Conservation (phyloP, 2,113 vertebrate species). For the Rhinolophus sinicus region DNA sequence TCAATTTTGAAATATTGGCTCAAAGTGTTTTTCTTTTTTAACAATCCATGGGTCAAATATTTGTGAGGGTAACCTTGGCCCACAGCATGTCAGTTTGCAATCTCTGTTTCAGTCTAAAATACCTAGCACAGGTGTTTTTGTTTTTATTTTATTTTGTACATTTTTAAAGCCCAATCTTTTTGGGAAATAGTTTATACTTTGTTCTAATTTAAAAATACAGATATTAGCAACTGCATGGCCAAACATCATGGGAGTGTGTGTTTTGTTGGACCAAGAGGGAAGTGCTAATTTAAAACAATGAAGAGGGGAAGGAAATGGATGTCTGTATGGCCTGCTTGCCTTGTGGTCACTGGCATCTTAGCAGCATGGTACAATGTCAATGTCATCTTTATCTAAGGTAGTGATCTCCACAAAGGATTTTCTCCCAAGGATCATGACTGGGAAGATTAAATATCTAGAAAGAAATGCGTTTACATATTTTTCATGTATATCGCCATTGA, state of each 20-base stretch:
- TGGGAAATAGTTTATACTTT: not conserved
- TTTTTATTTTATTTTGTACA: not conserved
- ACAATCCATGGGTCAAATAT: not conserved
- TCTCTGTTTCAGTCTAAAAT: not conserved
- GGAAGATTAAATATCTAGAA: conserved; percentile 13
- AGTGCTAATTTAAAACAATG: not conserved
- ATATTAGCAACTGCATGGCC: not conserved
- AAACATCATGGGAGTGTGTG: not conserved
- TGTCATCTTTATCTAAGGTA: not conserved
- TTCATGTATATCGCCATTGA: not conserved
- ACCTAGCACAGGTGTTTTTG: not conserved
- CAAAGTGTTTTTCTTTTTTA: not conserved
- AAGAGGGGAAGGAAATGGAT: not conserved
- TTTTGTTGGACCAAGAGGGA: not conserved
- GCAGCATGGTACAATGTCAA: not conserved
- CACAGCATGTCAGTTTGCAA: not conserved
- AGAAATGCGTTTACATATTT: not conserved
- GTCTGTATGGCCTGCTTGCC: not conserved
- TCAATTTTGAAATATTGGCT: not conserved
- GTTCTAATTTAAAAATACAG: conserved; percentile 8
- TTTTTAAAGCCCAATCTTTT: not conserved
- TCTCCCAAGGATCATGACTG: not conserved
- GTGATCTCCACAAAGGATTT: not conserved
- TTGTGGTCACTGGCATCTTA: not conserved
- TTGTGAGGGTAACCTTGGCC: not conserved